These are phyloP conservation scores for Ethmia dodecea DNA, from an alignment of 2,888 invertebrate genomes.

Conservation along the genomic window DNA sequence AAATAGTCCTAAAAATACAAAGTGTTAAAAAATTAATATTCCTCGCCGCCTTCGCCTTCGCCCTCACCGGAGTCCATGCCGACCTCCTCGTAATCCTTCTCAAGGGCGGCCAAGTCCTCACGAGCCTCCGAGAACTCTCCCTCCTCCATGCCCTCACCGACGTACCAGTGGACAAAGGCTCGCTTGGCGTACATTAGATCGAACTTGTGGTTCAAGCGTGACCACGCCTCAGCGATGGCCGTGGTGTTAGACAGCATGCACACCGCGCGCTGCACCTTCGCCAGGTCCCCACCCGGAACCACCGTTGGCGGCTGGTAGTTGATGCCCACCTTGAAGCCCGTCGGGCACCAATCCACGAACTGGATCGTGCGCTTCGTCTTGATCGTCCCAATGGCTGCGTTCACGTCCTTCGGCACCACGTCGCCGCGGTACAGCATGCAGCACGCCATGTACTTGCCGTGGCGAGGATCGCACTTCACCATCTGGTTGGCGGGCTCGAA, in stretches of 20 bases:
- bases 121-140: slow-evolving; percentile 91
- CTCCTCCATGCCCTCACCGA: slow-evolving; percentile 88
- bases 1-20: slow-evolving; percentile 38
- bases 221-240: slow-evolving; percentile 98
- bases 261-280: slow-evolving; percentile 95
- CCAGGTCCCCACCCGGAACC: slow-evolving; percentile 93
- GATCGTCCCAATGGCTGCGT: slow-evolving; percentile 94
- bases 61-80: slow-evolving; percentile 91
- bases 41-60: slow-evolving; percentile 88
- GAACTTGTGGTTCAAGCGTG: slow-evolving; percentile 95
- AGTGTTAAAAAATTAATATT: slow-evolving; percentile 76
- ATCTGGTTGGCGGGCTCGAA: slow-evolving; percentile 98
- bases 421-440: slow-evolving; percentile 97
- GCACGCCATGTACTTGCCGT: slow-evolving; percentile 96
- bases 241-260: slow-evolving; percentile 99
- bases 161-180: slow-evolving; percentile 97
- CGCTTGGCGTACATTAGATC: slow-evolving; percentile 98
- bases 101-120: slow-evolving; percentile 80
- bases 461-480: slow-evolving; percentile 94
- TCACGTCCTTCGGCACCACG: slow-evolving; percentile 96
- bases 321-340: slow-evolving; percentile 87
- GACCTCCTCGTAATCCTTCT: slow-evolving; percentile 92
- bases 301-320: slow-evolving; percentile 93
- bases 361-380: slow-evolving; percentile 96
- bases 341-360: slow-evolving; percentile 95